Conservation (phyloP, 2,113 vertebrate species). For the Toxotes chatareus region DNA sequence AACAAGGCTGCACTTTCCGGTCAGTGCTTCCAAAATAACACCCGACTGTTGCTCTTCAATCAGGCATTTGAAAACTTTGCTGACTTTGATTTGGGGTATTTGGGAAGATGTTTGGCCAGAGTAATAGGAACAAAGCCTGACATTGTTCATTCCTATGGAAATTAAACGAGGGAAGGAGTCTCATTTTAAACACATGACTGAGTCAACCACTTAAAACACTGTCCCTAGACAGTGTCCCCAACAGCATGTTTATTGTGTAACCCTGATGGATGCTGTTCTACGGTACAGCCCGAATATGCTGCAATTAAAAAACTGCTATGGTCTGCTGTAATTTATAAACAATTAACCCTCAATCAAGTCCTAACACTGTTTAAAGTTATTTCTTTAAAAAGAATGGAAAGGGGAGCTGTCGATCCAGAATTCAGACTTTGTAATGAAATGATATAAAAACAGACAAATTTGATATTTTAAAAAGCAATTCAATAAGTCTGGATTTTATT, state of each 20-base stretch:
- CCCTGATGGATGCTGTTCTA: too few species aligned
- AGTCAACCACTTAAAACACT: neutral
- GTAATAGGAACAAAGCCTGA: neutral
- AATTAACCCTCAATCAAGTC: neutral
- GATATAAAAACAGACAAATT: too few species aligned
- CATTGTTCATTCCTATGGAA: neutral
- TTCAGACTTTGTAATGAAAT: too few species aligned
- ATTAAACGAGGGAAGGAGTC: neutral
- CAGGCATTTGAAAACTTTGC: neutral
- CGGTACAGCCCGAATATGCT: neutral
- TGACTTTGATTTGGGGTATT: neutral
- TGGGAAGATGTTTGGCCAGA: neutral
- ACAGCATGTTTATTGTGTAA: too few species aligned
- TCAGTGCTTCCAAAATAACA: conserved; percentile 36
- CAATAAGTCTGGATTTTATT: conserved; percentile 3
- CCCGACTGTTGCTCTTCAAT: too few species aligned
- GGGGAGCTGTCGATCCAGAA: too few species aligned
- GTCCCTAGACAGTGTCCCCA: too few species aligned
- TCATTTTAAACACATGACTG: neutral
- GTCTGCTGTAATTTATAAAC: neutral
- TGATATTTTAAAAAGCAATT: too few species aligned
- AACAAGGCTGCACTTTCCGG: conserved; percentile 33
- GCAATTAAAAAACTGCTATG: neutral
- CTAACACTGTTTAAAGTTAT: too few species aligned
- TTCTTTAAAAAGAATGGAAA: too few species aligned